Base-by-base conservation (phyloP, 2,888 invertebrate species). In the Boloria euphrosyne region DNA sequence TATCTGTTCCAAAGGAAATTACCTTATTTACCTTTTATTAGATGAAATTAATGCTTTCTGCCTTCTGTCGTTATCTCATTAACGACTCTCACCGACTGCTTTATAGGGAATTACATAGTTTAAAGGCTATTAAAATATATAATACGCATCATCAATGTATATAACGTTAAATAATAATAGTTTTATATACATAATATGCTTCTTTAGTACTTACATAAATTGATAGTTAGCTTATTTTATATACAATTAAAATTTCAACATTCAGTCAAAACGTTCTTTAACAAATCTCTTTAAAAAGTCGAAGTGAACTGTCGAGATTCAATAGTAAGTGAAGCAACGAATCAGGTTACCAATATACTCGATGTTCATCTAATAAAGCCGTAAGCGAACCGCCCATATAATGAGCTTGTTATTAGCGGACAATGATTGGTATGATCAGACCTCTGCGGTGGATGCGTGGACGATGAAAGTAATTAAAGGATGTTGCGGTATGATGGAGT, bases 351-450 rank as follows among this genome's bases (percentile, higher is more conserved):
- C 43, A 51, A 52, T 61, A 50, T 46, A 64, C 46, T 16, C 43
- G 76, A 76, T 75, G 75, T 75, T 62, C 70, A 70, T 71, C 63
- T 83, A 82, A 83, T 83, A 80, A 82, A 83, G 80, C 75, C 69
- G 74, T 82, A 74, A 74, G 69, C 65, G 73, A 71, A 66, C 76
- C 75, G 75, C 75, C 72, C 74, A 74, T 71, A 71, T 78, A 80
- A 82, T 77, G 78, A 79, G 76, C 75, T 62, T 74, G 73, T 79
- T 76, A 78, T 80, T 78, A 81, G 73, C 69, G 64, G 46, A 68
- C 73, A 63, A 75, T 74, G 72, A 80, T 80, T 77, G 76, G 71
- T 70, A 73, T 76, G 75, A 71, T 71, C 73, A 68, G 70, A 76
- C 76, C 73, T 74, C 70, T 69, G 64, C 69, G 67, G 69, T 67